Evolutionary conservation across 1,140 invertebrate species (phyloP), one percentile per base, ranked within the genome.

Genomic region (Centruroides vittatus): DNA sequence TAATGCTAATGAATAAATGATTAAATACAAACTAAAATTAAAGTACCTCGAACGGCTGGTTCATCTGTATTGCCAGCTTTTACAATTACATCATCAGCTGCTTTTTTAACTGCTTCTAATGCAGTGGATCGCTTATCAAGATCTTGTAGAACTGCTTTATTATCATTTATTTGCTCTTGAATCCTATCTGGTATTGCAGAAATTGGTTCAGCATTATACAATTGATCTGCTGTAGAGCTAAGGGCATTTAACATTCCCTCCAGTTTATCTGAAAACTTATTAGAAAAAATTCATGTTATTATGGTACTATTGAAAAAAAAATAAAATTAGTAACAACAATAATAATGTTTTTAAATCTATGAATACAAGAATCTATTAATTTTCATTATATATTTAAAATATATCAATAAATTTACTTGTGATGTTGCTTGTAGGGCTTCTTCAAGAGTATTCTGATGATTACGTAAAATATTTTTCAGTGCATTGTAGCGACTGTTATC

Each of bases 211-310:
- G 85, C 83, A 66, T 88, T 82, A 5, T 93, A 81, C 9, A 81
- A 73, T 74, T 94, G 90, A 69, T 97, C 93, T 23, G 88, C 86
- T 1, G 94, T 92, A 36, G 86, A 87, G 1, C 85, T 82, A 61
- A 99, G 73, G 4, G 90, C 89, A n/a, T 92, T 84, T 47, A 98
- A 73, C 89, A 98, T 94, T 23, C 93, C 92, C 73, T 98, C 93
- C 35, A 98, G 75, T 76, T 96, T 94, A 72, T 98, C 93, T 6
- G 88, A 85, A 74, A 97, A 96, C 74, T 93, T 35, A 12, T 46
- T 47, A 48, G 36, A 50, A 52, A 53, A 46, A 54, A n/a, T 57
- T 35, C 11, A 34, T 34, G 8, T 36, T 34, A 51, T 51, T 51
- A 23, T 23, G 23, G 23, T 23, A 23, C 23, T 23, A 23, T 23